These are phyloP conservation scores for Antechinus flavipes DNA, from an alignment of 2,113 vertebrate species.

Conservation along the genomic window DNA sequence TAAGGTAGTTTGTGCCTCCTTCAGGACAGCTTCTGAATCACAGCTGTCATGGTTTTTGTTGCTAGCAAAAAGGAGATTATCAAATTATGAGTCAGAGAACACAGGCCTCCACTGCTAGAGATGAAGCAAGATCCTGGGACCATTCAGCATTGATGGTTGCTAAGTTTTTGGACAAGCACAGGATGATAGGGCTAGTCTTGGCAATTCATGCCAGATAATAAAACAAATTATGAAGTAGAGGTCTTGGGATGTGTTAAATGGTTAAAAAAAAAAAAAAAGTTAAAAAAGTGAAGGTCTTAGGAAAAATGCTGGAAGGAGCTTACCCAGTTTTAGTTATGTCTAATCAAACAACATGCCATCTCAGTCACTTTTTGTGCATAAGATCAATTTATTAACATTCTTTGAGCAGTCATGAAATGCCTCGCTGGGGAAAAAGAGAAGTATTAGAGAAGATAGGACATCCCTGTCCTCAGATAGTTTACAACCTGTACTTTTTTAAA, in stretches of 20 bases:
- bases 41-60: neutral
- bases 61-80: neutral
- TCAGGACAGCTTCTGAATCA: neutral
- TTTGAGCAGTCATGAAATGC: neutral
- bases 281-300: neutral
- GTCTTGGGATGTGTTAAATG: neutral
- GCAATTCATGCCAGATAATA: neutral
- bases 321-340: neutral
- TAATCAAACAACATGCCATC: neutral
- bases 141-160: neutral
- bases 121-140: neutral
- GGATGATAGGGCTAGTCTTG: neutral
- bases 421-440: neutral
- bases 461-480: neutral
- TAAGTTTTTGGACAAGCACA: neutral
- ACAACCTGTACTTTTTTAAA: fast-evolving
- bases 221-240: neutral
- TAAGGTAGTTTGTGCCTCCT: neutral
- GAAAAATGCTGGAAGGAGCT: neutral
- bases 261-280: too few relatives aligned
- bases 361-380: neutral
- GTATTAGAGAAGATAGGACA: neutral
- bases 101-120: neutral
- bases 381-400: neutral
- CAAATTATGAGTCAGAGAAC: neutral